A percentile compares a stretch with the other conserved stretches of the same genome.
phyloP scores from a whole-genome alignment of 2,113 vertebrate species.

The Amblyornis subalaris region DNA sequence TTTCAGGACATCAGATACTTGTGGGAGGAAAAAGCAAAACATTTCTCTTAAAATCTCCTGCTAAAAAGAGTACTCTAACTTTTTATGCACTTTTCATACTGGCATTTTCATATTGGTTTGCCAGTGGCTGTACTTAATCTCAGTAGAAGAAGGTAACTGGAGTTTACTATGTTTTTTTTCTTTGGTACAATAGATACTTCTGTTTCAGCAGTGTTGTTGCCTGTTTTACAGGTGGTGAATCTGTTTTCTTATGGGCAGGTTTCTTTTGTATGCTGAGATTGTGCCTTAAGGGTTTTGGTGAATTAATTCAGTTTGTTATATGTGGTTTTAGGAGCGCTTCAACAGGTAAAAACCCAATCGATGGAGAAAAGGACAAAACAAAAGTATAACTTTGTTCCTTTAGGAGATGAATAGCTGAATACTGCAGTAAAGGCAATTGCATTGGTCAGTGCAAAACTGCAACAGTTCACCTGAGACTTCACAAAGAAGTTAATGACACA shows the following conservation, averaged over 20 bases:
- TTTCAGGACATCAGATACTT: neutral
- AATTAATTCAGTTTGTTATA: neutral
- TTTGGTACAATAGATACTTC: neutral
- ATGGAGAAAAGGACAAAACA: neutral
- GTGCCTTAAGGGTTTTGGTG: neutral
- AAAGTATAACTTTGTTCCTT: neutral
- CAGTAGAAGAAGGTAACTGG: neutral
- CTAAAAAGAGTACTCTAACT: neutral
- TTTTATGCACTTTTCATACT: neutral
- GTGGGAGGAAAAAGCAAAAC: neutral
- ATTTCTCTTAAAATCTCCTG: neutral
- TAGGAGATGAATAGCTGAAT: neutral
- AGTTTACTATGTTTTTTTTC: neutral
- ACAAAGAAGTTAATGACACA: accelerated
- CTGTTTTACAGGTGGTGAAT: neutral
- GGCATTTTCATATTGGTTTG: neutral
- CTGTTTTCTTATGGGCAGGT: neutral
- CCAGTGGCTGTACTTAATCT: neutral
- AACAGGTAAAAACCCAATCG: neutral
- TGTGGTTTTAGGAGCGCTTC: neutral
- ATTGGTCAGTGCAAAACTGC: neutral
- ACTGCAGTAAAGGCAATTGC: neutral
- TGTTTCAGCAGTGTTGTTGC: neutral
- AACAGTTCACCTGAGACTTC: neutral
- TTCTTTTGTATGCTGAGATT: neutral